These are phyloP conservation scores for Incurvaria masculella DNA, from an alignment of 2,888 invertebrate species.

Conservation along the genomic window DNA sequence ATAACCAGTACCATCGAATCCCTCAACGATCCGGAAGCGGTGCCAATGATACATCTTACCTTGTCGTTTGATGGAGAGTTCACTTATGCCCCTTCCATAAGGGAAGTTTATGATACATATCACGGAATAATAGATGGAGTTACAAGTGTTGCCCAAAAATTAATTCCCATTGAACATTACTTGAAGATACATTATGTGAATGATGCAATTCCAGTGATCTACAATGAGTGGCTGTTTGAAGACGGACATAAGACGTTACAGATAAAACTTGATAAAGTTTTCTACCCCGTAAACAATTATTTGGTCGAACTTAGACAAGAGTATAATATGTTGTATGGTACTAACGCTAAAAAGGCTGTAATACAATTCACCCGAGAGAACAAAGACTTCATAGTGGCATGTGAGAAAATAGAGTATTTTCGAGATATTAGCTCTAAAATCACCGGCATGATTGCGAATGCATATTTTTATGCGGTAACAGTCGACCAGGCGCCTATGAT, in stretches of 20 bases:
- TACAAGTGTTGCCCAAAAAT: conserved; percentile 51
- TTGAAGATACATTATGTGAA: conserved; percentile 36
- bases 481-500: conserved; percentile 63
- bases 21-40: conserved; percentile 47
- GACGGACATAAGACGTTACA: conserved; percentile 52
- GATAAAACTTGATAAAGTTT: conserved; percentile 49
- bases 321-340: conserved; percentile 57
- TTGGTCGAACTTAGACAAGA: conserved; percentile 47
- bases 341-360: conserved; percentile 42
- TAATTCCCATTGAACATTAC: conserved; percentile 57
- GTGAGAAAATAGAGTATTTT: conserved; percentile 59
- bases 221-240: conserved; percentile 55
- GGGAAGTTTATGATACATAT: conserved; percentile 54
- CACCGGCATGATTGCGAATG: conserved; percentile 60
- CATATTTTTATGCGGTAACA: conserved; percentile 65
- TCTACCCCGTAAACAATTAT: conserved; percentile 55
- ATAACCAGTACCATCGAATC: conserved; percentile 60
- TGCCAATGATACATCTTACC: conserved; percentile 61
- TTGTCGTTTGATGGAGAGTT: conserved; percentile 54
- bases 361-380: conserved; percentile 45
- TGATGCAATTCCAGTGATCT: conserved; percentile 54
- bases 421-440: conserved; percentile 58
- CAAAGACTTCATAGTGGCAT: conserved; percentile 57
- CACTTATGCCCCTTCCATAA: conserved; percentile 57
- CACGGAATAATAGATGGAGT: conserved; percentile 57